Evolutionary conservation across 2,113 vertebrate genomes (phyloP).

Genomic region (Hemicordylus capensis): DNA sequence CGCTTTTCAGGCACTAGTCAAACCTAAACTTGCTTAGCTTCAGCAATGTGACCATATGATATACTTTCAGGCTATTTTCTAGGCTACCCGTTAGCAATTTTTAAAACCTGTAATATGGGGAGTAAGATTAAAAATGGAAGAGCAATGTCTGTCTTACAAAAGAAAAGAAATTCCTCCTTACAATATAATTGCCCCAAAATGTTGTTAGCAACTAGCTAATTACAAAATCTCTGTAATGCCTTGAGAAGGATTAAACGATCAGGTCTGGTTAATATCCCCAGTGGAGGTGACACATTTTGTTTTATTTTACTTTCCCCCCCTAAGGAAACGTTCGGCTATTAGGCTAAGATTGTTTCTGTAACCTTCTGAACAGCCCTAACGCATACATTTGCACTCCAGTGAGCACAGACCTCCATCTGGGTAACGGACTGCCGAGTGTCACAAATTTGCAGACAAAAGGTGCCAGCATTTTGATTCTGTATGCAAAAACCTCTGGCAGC

Average conservation of each 20-base stretch:
- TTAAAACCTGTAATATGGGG: background rate
- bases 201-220: slow-evolving; percentile 32
- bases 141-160: background rate
- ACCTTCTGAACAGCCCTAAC: background rate
- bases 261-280: slow-evolving; percentile 27
- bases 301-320: background rate
- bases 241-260: slow-evolving; percentile 36
- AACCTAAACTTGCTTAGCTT: background rate
- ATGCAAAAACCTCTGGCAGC: rapidly evolving
- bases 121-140: background rate
- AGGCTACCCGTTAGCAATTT: background rate
- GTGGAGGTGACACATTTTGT: background rate
- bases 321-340: slow-evolving; percentile 26
- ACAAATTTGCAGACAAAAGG: rapidly evolving
- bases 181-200: background rate
- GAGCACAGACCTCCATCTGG: background rate
- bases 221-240: slow-evolving; percentile 34
- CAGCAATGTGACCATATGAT: background rate
- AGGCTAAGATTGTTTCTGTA: background rate
- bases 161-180: slow-evolving; percentile 18
- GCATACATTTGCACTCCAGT: background rate
- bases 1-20: background rate
- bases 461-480: background rate
- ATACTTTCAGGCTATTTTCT: background rate
- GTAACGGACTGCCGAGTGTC: background rate